phyloP scores from a whole-genome alignment of 2,888 invertebrate species.

The Tipula vernalis region DNA sequence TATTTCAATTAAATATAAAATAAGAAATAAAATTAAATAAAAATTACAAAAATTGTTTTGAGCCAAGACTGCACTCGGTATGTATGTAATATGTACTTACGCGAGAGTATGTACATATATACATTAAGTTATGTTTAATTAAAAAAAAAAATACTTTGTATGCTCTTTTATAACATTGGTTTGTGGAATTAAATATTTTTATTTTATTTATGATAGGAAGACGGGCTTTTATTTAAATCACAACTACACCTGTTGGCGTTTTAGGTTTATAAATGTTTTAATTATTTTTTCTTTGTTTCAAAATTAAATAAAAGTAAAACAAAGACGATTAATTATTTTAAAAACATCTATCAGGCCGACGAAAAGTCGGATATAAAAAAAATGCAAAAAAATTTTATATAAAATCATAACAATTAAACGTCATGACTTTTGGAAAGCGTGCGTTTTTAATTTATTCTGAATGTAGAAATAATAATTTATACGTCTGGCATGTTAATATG shows the following conservation, averaged over 20 bases:
- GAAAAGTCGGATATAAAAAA: too few relatives aligned
- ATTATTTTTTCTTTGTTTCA: not conserved
- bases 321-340: too few relatives aligned
- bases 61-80: not conserved
- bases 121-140: not conserved
- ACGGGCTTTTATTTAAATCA: not conserved
- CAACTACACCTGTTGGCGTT: not conserved
- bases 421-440: too few relatives aligned
- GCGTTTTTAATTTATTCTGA: too few relatives aligned
- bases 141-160: not conserved
- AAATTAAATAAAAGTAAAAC: not conserved
- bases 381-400: too few relatives aligned
- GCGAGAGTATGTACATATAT: not conserved
- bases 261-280: not conserved
- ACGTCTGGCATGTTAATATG: too few relatives aligned
- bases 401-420: too few relatives aligned
- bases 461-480: too few relatives aligned
- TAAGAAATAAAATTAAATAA: not conserved
- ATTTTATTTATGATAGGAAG: not conserved
- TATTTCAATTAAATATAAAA: not conserved
- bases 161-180: not conserved
- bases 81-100: too few relatives aligned
- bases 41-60: not conserved
- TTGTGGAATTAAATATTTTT: not conserved
- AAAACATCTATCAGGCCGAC: too few relatives aligned